Evolutionary conservation across 2,888 invertebrate species (phyloP).

Genomic region (Cepaea hortensis): DNA sequence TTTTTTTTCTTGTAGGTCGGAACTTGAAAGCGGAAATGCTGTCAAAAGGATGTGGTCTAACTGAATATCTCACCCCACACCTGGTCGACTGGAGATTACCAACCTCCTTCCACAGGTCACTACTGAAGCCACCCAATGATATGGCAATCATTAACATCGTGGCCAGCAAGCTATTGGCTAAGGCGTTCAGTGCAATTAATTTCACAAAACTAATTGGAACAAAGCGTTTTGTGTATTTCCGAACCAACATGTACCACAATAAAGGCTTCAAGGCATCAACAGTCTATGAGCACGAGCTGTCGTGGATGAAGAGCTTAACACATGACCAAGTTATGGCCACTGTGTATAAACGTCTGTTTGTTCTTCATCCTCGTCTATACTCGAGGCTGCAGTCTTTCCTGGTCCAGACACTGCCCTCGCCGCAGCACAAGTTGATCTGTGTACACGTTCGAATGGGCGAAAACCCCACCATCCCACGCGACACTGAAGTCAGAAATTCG

Average conservation of each 20-base stretch:
- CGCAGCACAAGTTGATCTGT: conserved; percentile 27
- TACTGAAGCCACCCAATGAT: background rate
- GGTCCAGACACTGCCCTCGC: background rate
- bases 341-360: conserved; percentile 21
- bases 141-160: background rate
- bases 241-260: conserved; percentile 25
- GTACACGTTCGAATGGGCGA: conserved; percentile 42
- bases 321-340: background rate
- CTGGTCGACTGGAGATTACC: conserved; percentile 37
- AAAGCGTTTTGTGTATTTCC: conserved; percentile 18
- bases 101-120: background rate
- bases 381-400: background rate
- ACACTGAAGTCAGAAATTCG: background rate
- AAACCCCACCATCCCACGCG: conserved; percentile 26
- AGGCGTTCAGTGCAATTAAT: background rate
- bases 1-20: background rate
- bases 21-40: conserved; percentile 29
- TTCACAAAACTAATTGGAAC: background rate
- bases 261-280: background rate
- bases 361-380: conserved; percentile 5
- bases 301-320: conserved; percentile 35
- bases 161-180: background rate
- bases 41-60: background rate
- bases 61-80: conserved; percentile 12
- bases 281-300: background rate